A percentile compares a stretch with the other conserved stretches of the same genome.
These are phyloP conservation scores for Salticus scenicus DNA, from an alignment of 2,888 invertebrate species.

Conservation along the genomic window DNA sequence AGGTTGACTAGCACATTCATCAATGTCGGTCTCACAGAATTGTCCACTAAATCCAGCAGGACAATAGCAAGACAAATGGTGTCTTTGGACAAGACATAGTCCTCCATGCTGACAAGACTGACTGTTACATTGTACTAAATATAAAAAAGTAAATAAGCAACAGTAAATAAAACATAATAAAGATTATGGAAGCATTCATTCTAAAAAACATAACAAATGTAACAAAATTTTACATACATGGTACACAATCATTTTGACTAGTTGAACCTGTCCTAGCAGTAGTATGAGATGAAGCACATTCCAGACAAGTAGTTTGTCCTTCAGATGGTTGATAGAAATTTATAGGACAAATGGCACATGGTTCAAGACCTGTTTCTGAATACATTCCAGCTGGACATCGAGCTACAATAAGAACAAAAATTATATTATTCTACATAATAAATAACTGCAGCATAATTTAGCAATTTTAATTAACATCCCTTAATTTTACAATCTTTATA, in stretches of 20 bases:
- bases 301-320: constrained; percentile 89
- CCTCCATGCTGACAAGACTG: constrained; percentile 93
- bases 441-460: no score
- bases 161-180: neutral
- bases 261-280: constrained; percentile 87
- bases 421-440: no score
- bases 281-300: constrained; percentile 93
- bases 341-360: constrained; percentile 92
- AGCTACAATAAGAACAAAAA: constrained; percentile 76
- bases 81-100: constrained; percentile 89
- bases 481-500: no score
- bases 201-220: neutral
- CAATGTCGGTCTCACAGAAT: constrained; percentile 94
- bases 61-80: constrained; percentile 92
- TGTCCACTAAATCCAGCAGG: constrained; percentile 95
- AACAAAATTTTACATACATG: constrained; percentile 74
- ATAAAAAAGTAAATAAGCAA: no score
- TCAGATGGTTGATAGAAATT: constrained; percentile 93
- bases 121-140: constrained; percentile 86
- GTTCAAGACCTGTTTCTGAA: constrained; percentile 94
- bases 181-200: neutral
- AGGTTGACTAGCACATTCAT: constrained; percentile 94
- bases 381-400: constrained; percentile 93
- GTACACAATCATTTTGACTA: constrained; percentile 89
- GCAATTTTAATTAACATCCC: no score